A percentile compares a stretch with the other conserved stretches of the same genome.
Conservation (phyloP, 2,797 vertebrate genomes). For the Neostethus bicornis region DNA sequence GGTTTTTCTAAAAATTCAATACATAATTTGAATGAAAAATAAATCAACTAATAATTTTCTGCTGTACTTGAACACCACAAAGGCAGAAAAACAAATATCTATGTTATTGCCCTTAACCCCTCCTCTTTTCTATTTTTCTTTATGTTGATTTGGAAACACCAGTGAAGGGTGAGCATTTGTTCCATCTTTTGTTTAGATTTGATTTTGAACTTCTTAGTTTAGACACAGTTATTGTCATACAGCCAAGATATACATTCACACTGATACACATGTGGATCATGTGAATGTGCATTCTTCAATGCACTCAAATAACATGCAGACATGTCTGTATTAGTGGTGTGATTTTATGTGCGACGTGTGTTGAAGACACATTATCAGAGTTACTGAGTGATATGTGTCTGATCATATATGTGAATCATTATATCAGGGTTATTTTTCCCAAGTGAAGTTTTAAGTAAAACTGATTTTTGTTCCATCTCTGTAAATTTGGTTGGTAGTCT, state of each 20-base stretch:
- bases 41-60: not conserved
- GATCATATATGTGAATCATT: constrained; percentile 47
- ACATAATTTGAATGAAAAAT: not conserved
- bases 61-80: not conserved
- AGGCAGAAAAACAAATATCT: constrained; percentile 25
- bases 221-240: constrained; percentile 20
- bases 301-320: constrained; percentile 37
- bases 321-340: constrained; percentile 39
- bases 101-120: constrained; percentile 61
- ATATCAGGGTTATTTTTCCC: constrained; percentile 48
- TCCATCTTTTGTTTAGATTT: constrained; percentile 45
- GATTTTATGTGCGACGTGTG: constrained; percentile 35
- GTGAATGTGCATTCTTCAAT: not conserved
- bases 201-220: constrained; percentile 37
- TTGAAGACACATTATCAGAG: constrained; percentile 33
- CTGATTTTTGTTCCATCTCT: not conserved
- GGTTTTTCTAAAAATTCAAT: too few species aligned
- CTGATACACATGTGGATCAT: constrained; percentile 52
- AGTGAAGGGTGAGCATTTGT: constrained; percentile 82
- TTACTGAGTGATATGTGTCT: constrained; percentile 31
- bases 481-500: not conserved
- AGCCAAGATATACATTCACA: constrained; percentile 24
- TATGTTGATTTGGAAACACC: constrained; percentile 74
- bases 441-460: constrained; percentile 8
- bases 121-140: constrained; percentile 66